Percentiles rank a stretch among this genome's conserved stretches.
Conservation (phyloP, 2,888 invertebrate genomes). For the Eueremaeus valkanovi region DNA sequence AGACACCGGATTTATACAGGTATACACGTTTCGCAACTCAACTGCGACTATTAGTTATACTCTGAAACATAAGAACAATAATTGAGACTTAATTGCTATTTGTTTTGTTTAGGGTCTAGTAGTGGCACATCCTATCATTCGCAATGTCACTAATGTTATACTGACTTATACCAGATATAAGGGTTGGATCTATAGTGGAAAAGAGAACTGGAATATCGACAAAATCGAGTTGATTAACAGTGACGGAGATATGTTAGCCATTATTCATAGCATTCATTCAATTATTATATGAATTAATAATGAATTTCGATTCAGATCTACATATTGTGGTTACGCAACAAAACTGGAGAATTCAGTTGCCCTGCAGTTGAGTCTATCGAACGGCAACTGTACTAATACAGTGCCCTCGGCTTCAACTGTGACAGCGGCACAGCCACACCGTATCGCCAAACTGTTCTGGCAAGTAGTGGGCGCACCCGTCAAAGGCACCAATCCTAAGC, state of each 20-base stretch:
- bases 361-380: constrained; percentile 38
- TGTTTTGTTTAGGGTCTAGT: constrained; percentile 55
- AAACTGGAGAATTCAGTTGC: constrained; percentile 40
- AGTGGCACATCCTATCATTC: constrained; percentile 81
- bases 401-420: neutral
- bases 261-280: neutral
- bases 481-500: constrained; percentile 41
- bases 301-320: neutral
- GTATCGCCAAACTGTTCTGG: constrained; percentile 45
- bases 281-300: neutral
- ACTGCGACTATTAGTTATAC: neutral
- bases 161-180: constrained; percentile 81
- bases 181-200: constrained; percentile 82
- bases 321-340: constrained; percentile 43
- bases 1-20: constrained; percentile 37
- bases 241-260: constrained; percentile 67
- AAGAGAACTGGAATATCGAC: constrained; percentile 73
- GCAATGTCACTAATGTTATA: constrained; percentile 63
- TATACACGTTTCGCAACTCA: neutral
- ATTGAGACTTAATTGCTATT: constrained; percentile 40
- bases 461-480: constrained; percentile 44
- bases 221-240: constrained; percentile 78
- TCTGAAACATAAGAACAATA: constrained; percentile 40
- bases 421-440: constrained; percentile 40
- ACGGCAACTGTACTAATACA: constrained; percentile 43